Conservation (phyloP, 2,113 vertebrate genomes). For the Noctilio leporinus region DNA sequence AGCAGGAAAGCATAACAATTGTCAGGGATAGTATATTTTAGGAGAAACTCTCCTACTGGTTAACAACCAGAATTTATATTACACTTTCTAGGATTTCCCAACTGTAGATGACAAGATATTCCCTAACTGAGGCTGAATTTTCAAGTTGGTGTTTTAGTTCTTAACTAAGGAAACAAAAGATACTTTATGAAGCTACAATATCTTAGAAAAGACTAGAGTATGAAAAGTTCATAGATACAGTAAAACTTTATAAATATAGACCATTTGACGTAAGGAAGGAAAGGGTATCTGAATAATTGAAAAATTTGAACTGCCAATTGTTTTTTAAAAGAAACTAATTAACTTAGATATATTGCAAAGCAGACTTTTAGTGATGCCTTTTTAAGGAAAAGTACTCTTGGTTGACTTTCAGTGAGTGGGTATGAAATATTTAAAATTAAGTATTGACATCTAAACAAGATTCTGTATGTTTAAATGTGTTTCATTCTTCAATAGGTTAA, state of each 20-base stretch:
- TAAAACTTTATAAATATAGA: background rate
- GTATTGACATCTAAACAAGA: background rate
- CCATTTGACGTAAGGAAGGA: background rate
- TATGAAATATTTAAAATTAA: background rate
- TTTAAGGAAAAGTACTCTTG: background rate
- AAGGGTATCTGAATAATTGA: background rate
- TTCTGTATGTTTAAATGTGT: background rate
- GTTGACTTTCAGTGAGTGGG: background rate
- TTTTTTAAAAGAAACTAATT: conserved; percentile 24
- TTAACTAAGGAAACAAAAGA: background rate
- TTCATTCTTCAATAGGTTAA: conserved; percentile 2
- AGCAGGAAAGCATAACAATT: conserved; percentile 48
- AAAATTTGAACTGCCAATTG: background rate
- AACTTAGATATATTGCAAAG: background rate
- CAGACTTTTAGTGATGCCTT: background rate
- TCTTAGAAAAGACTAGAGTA: conserved; percentile 12
- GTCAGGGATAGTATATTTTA: conserved; percentile 35
- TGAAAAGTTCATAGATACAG: background rate
- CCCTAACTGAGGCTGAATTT: background rate
- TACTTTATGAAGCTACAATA: background rate
- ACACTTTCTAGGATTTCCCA: conserved; percentile 31
- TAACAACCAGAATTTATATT: conserved; percentile 30
- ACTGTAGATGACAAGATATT: background rate
- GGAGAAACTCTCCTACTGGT: background rate
- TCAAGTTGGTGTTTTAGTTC: background rate